Percentiles rank a stretch among this genome's conserved stretches.
Evolutionary conservation across 2,888 invertebrate species (phyloP).

Genomic region (Cinara cedri): DNA sequence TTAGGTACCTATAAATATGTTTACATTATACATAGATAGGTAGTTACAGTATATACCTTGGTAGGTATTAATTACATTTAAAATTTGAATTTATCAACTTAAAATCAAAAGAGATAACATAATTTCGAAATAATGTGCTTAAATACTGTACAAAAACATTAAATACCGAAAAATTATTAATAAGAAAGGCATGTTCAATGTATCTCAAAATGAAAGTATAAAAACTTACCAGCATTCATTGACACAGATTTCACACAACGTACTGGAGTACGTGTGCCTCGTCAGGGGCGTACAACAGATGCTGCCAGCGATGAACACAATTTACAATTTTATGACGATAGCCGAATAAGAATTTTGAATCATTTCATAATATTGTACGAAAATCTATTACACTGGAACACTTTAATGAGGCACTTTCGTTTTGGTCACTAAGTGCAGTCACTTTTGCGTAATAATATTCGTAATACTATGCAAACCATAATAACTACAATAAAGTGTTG

Average conservation of each 20-base stretch:
- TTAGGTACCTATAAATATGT: no score
- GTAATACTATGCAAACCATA: conserved; percentile 3
- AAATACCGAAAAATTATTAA: background rate
- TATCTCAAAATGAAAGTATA: conserved; percentile 11
- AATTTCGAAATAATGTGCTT: background rate
- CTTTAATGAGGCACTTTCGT: background rate
- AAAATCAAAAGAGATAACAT: background rate
- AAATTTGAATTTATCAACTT: background rate
- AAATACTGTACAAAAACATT: background rate
- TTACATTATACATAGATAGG: no score
- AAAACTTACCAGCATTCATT: conserved; percentile 53
- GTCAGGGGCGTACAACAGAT: conserved; percentile 19
- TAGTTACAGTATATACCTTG: no score
- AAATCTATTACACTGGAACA: background rate
- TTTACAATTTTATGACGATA: background rate
- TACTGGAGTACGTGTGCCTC: background rate
- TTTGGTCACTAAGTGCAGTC: background rate
- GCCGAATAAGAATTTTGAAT: background rate
- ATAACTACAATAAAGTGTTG: background rate
- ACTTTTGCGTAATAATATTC: conserved; percentile 15
- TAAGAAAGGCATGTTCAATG: background rate
- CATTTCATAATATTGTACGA: background rate
- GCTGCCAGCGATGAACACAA: conserved; percentile 1
- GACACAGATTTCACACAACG: conserved; percentile 24
- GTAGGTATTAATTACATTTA: no score